Conservation (phyloP, 2,113 vertebrate genomes). For the Platichthys flesus region DNA sequence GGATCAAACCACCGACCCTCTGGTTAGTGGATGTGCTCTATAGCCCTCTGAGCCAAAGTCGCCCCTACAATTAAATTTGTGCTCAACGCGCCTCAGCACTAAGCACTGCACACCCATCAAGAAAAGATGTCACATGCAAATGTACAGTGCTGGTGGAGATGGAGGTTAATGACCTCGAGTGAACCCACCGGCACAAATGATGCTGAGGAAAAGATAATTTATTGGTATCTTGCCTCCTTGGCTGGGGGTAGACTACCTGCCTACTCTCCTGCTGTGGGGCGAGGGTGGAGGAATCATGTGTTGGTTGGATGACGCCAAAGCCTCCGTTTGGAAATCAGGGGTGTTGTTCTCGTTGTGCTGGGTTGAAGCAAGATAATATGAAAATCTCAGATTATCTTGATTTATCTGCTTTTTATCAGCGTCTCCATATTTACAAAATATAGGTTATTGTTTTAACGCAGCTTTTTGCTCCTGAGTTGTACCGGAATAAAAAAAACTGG, state of each 20-base stretch:
- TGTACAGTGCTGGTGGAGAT: not conserved
- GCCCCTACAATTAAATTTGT: no score
- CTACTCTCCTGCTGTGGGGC: not conserved
- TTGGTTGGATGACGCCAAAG: not conserved
- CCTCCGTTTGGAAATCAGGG: not conserved
- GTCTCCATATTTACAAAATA: not conserved
- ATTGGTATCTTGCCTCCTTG: not conserved
- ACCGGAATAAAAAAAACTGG: not conserved
- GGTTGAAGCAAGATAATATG: not conserved
- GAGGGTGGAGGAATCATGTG: not conserved
- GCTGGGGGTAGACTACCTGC: not conserved
- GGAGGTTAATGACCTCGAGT: not conserved
- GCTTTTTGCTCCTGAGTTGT: not conserved
- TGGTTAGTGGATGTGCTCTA: no score
- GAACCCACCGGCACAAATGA: not conserved
- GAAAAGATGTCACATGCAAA: not conserved
- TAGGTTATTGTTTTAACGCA: not conserved
- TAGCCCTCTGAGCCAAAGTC: no score
- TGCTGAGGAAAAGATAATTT: conserved; percentile 9
- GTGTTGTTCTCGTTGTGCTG: not conserved
- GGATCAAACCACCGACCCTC: no score
- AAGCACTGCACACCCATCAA: no score
- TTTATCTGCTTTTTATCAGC: not conserved
- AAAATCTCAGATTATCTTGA: not conserved
- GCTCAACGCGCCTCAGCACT: no score